Base-by-base conservation (phyloP, 2,888 invertebrate species). In the Flexamia atlantica region DNA sequence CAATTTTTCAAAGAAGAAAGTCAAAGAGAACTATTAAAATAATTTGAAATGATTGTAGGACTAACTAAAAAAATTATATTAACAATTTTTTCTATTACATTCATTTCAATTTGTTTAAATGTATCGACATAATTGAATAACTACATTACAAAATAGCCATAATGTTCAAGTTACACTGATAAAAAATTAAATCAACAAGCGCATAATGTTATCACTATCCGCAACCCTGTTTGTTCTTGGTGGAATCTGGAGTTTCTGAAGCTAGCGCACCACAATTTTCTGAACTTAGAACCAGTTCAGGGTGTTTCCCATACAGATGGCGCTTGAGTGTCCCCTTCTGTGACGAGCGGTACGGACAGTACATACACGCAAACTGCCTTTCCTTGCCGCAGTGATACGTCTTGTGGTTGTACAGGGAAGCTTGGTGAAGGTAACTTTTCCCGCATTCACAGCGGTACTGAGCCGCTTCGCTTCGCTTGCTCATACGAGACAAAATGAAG, bases 281-380 rank as follows among this genome's bases (percentile, higher is more conserved):
- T 2, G 3, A 46, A 46, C 46, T 46, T 17, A 46, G 3, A 2
- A 60, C 23, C 9, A 9, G 23, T 20, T 79, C 79, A 9, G 50
- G 25, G 28, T 81, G 81, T 64, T 64, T 81, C 12, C 9, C 25
- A n/a, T 80, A 32, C 88, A 90, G 89, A 86, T 91, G 91, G 0
- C 90, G 89, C 87, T 89, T 90, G 70, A 91, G 87, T 14, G 90
- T 90, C 83, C 90, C 90, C 86, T 90, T 90, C 84, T 90, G 89
- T 2, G 90, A 89, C 85, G 90, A 90, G 0, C 89, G 89, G n/a
- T 90, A 90, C 83, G 89, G 88, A 86, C 91, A 91, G 12, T 89
- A 88, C 0, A 90, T 90, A 87, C 91, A 91, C 42, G 89, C 88
- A 82, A 89, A 90, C 50, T 85, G 82, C 0, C 87, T 87, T 40